Base-by-base conservation (phyloP, 1,140 invertebrate species). In the Probaryconus sp. region DNA sequence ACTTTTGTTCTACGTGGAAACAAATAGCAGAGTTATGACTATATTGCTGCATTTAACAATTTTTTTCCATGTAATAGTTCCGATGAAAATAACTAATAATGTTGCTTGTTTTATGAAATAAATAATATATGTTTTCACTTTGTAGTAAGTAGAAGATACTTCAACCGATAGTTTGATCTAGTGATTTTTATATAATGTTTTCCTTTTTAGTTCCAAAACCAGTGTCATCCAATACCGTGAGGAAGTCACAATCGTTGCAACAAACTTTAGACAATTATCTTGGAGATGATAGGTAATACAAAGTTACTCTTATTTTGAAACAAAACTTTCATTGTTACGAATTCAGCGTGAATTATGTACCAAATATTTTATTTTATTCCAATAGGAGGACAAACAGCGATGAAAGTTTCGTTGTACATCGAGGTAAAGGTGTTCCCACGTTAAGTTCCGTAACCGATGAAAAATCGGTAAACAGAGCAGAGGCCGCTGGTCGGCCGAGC, bases 361-460 rank as follows among this genome's bases (percentile, higher is more conserved):
- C n/a, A n/a, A n/a, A n/a, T n/a, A n/a, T n/a, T n/a, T n/a, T n/a
- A n/a, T n/a, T n/a, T n/a, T n/a, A n/a, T n/a, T n/a, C n/a, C n/a
- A 48, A 9, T 28, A 87, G 85, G 63, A 78, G 83, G 50, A 51
- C 63, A 21, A 83, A 84, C 7, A 87, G 85, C 4, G 90, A 91
- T 4, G 92, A 94, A 42, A 92, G 92, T 37, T 96, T 95, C 84
- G 92, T 95, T 5, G 94, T 96, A 33, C 94, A 96, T 86, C 89
- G 93, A 75, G 92, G 92, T 35, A 90, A 91, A 80, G 93, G 91
- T 33, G 91, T 96, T 61, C 93, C 94, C 33, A 96, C 95, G 20
- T 86, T 96, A 42, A 91, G 91, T 78, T 92, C 92, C 56, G 89
- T 92, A 60, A 80, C 89, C 14, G 90, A 91, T 61, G 84, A 87